These are phyloP conservation scores for Xenentodon cancila DNA, from an alignment of 2,797 vertebrate genomes.

Conservation along the genomic window DNA sequence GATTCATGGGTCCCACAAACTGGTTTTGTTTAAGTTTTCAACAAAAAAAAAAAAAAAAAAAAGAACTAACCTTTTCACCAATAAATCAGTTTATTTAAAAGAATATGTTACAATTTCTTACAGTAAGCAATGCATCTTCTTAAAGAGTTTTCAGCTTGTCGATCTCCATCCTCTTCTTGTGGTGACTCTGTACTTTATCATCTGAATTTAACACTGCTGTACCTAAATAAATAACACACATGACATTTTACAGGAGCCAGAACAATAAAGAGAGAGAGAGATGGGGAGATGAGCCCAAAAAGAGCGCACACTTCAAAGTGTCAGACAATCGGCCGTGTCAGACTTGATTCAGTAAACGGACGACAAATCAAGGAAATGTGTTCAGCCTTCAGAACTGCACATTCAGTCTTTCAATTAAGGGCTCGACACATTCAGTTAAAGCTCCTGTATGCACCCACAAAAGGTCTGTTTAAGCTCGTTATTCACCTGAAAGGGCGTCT, in stretches of 20 bases:
- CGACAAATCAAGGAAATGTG: conserved; percentile 44
- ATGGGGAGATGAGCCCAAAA: conserved; percentile 5
- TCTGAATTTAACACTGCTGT: conserved; percentile 50
- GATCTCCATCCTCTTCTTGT: conserved; percentile 31
- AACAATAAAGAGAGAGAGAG: conserved; percentile 15
- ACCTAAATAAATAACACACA: conserved; percentile 85
- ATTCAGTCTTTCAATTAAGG: conserved; percentile 46
- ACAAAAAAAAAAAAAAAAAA: not conserved
- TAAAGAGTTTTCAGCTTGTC: conserved; percentile 41
- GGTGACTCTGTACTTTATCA: conserved; percentile 49
- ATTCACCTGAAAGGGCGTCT: conserved; percentile 42
- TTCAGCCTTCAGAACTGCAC: conserved; percentile 41
- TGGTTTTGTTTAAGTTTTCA: no score
- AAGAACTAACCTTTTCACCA: conserved; percentile 75
- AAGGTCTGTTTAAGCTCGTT: conserved; percentile 46
- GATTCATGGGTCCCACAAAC: no score
- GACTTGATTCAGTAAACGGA: conserved; percentile 47
- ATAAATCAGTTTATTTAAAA: conserved; percentile 99
- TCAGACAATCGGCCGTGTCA: conserved; percentile 47
- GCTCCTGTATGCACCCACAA: conserved; percentile 29
- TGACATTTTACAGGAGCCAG: conserved; percentile 31
- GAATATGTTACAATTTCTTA: conserved; percentile 98
- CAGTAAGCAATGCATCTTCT: conserved; percentile 87
- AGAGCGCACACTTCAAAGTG: conserved; percentile 11
- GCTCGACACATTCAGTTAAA: conserved; percentile 54